A percentile compares a stretch with the other conserved stretches of the same genome.
These are phyloP conservation scores for Drosophila koepferae DNA, from an alignment of 2,888 invertebrate genomes.

Conservation along the genomic window DNA sequence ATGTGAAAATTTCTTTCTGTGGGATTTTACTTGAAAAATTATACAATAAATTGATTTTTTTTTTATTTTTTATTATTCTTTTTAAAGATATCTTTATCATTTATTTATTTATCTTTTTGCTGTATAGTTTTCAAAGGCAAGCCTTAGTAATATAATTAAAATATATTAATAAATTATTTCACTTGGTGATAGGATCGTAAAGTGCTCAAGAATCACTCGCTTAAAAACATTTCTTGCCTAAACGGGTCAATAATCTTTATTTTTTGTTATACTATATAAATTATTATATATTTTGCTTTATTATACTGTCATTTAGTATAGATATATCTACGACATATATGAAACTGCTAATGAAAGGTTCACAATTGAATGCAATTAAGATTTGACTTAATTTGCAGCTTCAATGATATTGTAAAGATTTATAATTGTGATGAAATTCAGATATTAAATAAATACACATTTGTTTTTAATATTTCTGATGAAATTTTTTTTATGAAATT, in stretches of 20 bases:
- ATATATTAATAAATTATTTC: background rate
- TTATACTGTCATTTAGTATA: background rate
- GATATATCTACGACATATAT: background rate
- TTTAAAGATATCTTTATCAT: background rate
- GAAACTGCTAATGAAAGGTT: slow-evolving; percentile 1
- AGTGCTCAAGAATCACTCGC: background rate
- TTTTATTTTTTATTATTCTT: background rate
- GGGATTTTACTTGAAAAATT: background rate
- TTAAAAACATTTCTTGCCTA: background rate
- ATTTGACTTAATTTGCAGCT: background rate
- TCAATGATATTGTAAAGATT: background rate
- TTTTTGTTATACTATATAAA: background rate
- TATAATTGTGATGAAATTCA: background rate
- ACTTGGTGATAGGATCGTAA: background rate
- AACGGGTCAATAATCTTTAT: background rate
- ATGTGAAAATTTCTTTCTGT: no score
- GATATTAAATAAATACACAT: background rate
- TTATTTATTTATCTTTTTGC: background rate
- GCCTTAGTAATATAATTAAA: background rate
- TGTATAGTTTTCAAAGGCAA: background rate
- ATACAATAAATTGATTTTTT: background rate
- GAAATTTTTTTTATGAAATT: background rate
- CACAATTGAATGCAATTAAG: slow-evolving; percentile 1
- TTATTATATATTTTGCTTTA: background rate
- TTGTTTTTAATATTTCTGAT: background rate